Evolutionary conservation across 1,140 invertebrate genomes (phyloP).

Genomic region (Drosophila sp.): DNA sequence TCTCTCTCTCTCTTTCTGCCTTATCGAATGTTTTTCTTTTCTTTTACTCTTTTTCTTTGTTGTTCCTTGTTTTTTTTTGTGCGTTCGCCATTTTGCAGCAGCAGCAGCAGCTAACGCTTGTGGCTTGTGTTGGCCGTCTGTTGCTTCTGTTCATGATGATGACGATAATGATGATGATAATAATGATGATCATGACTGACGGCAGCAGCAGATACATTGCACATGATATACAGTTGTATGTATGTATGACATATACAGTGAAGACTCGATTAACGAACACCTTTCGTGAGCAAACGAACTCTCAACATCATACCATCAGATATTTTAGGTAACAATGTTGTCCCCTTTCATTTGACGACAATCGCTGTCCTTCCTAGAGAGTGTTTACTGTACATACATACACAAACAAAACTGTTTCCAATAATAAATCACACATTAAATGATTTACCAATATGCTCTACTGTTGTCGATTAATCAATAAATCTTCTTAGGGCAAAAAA

Average conservation of each 20-base stretch:
- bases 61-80: conserved; percentile 2
- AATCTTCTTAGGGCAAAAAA: neutral
- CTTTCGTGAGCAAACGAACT: too few species aligned
- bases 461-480: neutral
- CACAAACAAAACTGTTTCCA: conserved; percentile 1
- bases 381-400: neutral
- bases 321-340: too few species aligned
- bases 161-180: neutral
- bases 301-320: too few species aligned
- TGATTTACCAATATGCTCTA: neutral
- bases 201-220: neutral
- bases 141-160: conserved; percentile 10
- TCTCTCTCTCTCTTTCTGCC: conserved; percentile 11
- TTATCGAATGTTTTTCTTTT: conserved; percentile 53
- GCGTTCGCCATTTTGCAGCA: conserved; percentile 15
- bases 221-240: conserved; percentile 13
- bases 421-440: conserved; percentile 4
- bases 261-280: too few species aligned
- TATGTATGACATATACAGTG: conserved; percentile 1
- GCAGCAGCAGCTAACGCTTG: conserved; percentile 22
- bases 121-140: conserved; percentile 8
- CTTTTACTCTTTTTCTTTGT: conserved; percentile 23
- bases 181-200: neutral
- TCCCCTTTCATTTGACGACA: too few species aligned
- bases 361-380: neutral